A percentile compares a stretch with the other conserved stretches of the same genome.
Evolutionary conservation across 2,888 invertebrate genomes (phyloP).

Genomic region (Phlogophora meticulosa): DNA sequence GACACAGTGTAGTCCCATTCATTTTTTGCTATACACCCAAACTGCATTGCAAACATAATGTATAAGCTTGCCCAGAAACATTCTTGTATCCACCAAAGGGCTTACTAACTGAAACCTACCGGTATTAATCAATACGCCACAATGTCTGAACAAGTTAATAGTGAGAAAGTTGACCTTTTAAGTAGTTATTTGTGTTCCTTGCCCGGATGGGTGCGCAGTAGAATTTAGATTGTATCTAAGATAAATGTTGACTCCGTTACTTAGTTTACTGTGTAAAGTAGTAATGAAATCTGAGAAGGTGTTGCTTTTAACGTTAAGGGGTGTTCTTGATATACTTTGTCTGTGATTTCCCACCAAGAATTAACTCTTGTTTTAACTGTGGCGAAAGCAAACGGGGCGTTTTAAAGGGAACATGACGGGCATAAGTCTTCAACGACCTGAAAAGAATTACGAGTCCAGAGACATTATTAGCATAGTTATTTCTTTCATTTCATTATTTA

Average conservation of each 20-base stretch:
- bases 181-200: conserved; percentile 65
- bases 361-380: no score
- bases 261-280: conserved; percentile 32
- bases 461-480: no score
- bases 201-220: conserved; percentile 64
- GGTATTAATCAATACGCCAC: conserved; percentile 26
- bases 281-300: conserved; percentile 23
- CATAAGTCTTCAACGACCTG: no score
- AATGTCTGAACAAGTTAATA: conserved; percentile 63
- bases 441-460: no score
- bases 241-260: conserved; percentile 45
- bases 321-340: neutral
- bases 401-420: no score
- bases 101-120: neutral
- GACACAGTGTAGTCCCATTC: no score
- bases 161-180: conserved; percentile 69
- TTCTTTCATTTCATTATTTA: no score
- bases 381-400: no score
- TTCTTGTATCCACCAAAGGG: conserved; percentile 1
- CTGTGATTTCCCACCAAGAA: neutral
- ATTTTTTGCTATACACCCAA: no score
- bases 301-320: conserved; percentile 8
- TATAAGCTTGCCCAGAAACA: neutral
- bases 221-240: conserved; percentile 63
- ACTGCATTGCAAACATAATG: neutral